Base-by-base conservation (phyloP, 2,888 invertebrate species). In the Agriopis aurantiaria region DNA sequence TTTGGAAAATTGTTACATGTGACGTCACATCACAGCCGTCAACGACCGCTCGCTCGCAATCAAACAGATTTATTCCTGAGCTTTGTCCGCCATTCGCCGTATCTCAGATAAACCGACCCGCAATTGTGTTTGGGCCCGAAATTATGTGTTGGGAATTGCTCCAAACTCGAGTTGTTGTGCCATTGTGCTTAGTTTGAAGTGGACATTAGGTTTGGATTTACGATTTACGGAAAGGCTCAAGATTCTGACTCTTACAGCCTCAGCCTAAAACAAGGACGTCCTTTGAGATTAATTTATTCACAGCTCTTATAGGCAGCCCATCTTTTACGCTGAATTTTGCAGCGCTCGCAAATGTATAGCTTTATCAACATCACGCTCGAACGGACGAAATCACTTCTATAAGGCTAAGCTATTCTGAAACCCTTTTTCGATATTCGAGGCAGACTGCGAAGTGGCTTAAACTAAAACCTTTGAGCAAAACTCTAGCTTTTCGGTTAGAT, bases 61-160 rank as follows among this genome's bases (percentile, higher is more conserved):
- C 84, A 84, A 85, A 83, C 77, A 82, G 81, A 86, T 86, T 84
- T 85, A 84, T 82, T 79, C 68, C 77, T 70, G 62, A 72, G 75
- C 75, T 78, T 76, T 77, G 76, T 75, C 71, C 74, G 62, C 69
- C 61, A 67, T 53, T 56, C 61, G 49, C 53, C 70, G 67, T 74
- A 73, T 69, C 75, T 77, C 69, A 73, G 75, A 77, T 77, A 75
- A 75, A 73, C 72, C 73, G 61, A 70, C 68, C 67, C 73, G 71
- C 77, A 75, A 75, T 76, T 65, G 73, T 71, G 72, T 72, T 72
- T 62, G 51, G 68, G 69, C 62, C 62, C 66, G 63, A 75, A 76
- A 72, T 73, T 77, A 75, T 78, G 77, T 75, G 73, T 71, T 74
- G 76, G 80, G 71, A 77, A 75, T 78, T 68, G 74, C 65, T 67